Base-by-base conservation (phyloP, 2,888 invertebrate genomes). In the Drosophila nr. fundita region DNA sequence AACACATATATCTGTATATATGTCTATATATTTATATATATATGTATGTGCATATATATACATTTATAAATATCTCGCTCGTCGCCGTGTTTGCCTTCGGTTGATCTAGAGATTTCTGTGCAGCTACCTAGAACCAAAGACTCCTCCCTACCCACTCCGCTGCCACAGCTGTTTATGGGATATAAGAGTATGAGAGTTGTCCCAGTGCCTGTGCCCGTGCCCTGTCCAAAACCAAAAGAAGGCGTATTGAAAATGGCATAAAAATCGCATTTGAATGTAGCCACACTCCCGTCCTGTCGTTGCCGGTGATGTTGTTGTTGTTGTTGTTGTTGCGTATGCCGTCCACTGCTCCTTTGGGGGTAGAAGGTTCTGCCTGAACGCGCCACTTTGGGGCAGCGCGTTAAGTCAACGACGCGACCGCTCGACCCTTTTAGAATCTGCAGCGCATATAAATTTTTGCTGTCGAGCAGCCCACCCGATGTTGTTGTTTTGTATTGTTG, bases 191-290 rank as follows among this genome's bases (percentile, higher is more conserved):
- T 27, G 32, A 27, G 21, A 21, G 54, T 27, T 55, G 45, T 45
- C 36, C 70, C 50, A 29, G 38, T 36, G 32, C 32, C 67, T 8
- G 45, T 15, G 15, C 8, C 15, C 45, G 8, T n/a, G 38, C 42
- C 53, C 27, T 48, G 62, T 68, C 45, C 45, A 45, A 45, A 45
- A 24, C 45, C 76, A 74, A 78, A 75, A 76, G 77, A 64, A 66
- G 83, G 80, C 70, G 84, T 90, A 91, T 90, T 89, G 91, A 91
- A 83, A 90, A 83, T 86, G 82, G 84, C 89, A 87, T 90, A 89
- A 90, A 89, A 89, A 89, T 91, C 90, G 87, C 89, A 90, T 90
- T 90, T 91, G 89, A 91, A 90, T 90, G 83, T 82, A 76, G 69
- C 68, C 58, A 50, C 40, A 32, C 48, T 60, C 62, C 50, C 21